Conservation (phyloP, 2,797 vertebrate species). For the Caiman crocodilus region DNA sequence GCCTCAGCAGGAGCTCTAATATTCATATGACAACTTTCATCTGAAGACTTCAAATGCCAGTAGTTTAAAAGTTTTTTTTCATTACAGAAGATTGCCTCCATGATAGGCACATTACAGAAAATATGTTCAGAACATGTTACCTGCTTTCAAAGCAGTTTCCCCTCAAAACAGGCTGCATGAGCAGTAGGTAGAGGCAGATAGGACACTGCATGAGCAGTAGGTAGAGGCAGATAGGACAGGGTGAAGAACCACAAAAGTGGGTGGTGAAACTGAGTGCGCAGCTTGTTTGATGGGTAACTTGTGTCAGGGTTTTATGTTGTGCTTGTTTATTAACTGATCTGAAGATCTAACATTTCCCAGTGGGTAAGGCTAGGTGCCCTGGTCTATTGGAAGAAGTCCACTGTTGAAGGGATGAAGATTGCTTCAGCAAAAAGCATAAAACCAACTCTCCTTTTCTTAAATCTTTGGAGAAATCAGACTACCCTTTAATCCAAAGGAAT, state of each 20-base stretch:
- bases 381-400: background rate
- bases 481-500: background rate
- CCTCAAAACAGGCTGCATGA: accelerated
- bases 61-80: no score
- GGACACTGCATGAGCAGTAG: accelerated
- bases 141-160: background rate
- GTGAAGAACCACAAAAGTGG: no score
- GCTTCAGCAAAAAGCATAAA: background rate
- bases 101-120: background rate
- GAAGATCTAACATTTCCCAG: background rate
- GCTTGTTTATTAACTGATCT: background rate
- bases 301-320: accelerated
- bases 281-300: accelerated
- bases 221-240: background rate
- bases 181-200: no score
- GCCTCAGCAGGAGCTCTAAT: background rate
- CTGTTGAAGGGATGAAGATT: no score
- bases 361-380: background rate
- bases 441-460: background rate
- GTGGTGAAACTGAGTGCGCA: background rate
- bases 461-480: background rate
- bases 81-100: no score
- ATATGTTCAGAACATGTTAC: background rate
- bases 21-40: background rate
- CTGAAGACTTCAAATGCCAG: background rate